Evolutionary conservation across 2,797 vertebrate genomes (phyloP), one percentile per base, ranked within the genome.

Genomic region (Rallus crepitans): DNA sequence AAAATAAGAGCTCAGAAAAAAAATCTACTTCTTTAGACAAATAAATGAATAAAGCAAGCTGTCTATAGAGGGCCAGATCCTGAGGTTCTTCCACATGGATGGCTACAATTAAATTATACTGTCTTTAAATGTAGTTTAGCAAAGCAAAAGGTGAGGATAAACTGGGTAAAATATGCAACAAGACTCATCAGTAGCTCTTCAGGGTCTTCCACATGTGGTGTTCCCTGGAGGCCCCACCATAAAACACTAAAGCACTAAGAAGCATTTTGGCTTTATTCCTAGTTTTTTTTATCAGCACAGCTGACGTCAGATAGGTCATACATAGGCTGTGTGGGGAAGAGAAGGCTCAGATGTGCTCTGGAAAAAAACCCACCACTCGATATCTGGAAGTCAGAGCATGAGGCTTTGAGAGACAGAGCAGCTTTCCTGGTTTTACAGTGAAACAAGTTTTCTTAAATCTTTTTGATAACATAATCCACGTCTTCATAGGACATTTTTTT

Each of bases 401-500:
- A 77, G 40, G n/a, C 35, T 91, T 79, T 79, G 80, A 72, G 70
- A 94, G 66, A 56, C 17, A 63, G 30, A 73, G 40, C 21, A 60
- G 73, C 66, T 94, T 90, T 94, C 37, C 60, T 72, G 35, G 30
- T 88, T 81, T 27, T 91, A 86, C 19, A 60, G n/a, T 64, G 33
- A 79, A 90, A 37, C 68, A 90, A 59, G 35, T 78, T 91, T 79
- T 87, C 83, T 82, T 89, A 88, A 87, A 73, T 91, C 39, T 94
- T 90, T 96, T 92, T 87, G 77, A 93, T 94, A 91, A 70, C 70
- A 79, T 95, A 94, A 94, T 93, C 87, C 91, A 31, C 3, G 6
- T 91, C 85, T 93, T 95, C 82, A 77, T 76, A 87, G 70, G 86
- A 82, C 79, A 68, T 5, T 70, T 90, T 94, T 81, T 84, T 57